phyloP scores from a whole-genome alignment of 2,888 invertebrate genomes.

The Micropterix aruncella region DNA sequence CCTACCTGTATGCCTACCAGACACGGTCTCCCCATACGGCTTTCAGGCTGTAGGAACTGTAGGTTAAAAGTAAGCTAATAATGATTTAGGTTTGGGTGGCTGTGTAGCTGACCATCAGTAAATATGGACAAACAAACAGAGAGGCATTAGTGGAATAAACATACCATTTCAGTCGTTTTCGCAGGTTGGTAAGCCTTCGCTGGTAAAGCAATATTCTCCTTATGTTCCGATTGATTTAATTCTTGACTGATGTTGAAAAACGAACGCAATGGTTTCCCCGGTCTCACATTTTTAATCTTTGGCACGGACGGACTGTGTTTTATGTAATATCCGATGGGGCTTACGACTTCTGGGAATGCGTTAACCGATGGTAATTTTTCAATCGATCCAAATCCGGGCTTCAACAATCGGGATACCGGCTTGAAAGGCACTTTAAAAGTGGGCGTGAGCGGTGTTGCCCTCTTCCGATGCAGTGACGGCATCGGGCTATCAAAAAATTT shows the following conservation, averaged over 20 bases:
- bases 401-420: neutral
- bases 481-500: conserved; percentile 3
- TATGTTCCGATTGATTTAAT: neutral
- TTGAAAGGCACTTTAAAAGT: neutral
- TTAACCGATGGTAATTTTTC: neutral
- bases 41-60: no score
- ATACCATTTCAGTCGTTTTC: no score
- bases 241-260: neutral
- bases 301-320: conserved; percentile 24
- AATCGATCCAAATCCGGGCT: neutral
- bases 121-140: no score
- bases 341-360: conserved; percentile 20
- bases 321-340: conserved; percentile 26
- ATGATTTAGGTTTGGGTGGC: no score
- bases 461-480: neutral
- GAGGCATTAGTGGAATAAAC: no score
- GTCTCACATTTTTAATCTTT: conserved; percentile 19
- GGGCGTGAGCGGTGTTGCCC: neutral
- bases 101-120: no score
- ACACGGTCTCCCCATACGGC: no score
- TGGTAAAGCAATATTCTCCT: conserved; percentile 7
- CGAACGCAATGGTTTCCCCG: conserved; percentile 9
- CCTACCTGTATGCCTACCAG: no score
- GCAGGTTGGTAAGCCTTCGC: conserved; percentile 11
- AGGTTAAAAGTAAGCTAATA: no score